Evolutionary conservation across 2,113 vertebrate genomes (phyloP).

Genomic region (Xenopus laevis): DNA sequence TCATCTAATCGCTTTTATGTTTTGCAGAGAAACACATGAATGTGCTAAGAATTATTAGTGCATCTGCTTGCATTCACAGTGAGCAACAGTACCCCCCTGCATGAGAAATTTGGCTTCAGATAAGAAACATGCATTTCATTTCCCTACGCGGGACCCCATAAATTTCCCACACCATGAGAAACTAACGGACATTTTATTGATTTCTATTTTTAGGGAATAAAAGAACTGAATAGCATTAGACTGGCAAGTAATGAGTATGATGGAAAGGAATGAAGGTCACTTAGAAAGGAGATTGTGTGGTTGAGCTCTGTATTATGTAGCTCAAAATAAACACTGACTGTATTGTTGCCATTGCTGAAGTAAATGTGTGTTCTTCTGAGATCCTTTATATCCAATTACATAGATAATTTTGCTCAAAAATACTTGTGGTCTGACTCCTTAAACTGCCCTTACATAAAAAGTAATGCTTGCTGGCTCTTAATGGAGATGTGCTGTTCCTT

Average conservation of each 20-base stretch:
- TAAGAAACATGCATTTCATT: constrained; percentile 61
- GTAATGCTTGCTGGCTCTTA: too few species aligned
- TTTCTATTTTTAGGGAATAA: constrained; percentile 42
- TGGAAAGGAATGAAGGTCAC: constrained; percentile 28
- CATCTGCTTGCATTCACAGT: constrained; percentile 63
- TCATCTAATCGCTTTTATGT: constrained; percentile 48
- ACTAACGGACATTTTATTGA: constrained; percentile 36
- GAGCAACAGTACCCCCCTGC: constrained; percentile 62
- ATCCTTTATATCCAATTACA: too few species aligned
- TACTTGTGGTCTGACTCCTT: too few species aligned
- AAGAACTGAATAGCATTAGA: constrained; percentile 35
- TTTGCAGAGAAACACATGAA: constrained; percentile 56
- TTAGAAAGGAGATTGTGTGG: constrained; percentile 7
- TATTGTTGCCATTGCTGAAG: too few species aligned
- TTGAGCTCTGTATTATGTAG: constrained; percentile 6
- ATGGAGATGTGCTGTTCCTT: too few species aligned
- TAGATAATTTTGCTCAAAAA: too few species aligned
- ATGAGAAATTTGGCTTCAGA: constrained; percentile 69
- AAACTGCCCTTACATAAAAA: too few species aligned
- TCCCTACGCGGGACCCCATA: constrained; percentile 51
- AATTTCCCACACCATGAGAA: constrained; percentile 50
- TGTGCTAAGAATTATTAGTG: constrained; percentile 64
- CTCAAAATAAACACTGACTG: neutral
- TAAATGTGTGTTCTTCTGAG: too few species aligned
- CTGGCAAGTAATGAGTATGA: constrained; percentile 13